A percentile compares a stretch with the other conserved stretches of the same genome.
phyloP scores from a whole-genome alignment of 2,888 invertebrate species.

The Scaptomyza flava region DNA sequence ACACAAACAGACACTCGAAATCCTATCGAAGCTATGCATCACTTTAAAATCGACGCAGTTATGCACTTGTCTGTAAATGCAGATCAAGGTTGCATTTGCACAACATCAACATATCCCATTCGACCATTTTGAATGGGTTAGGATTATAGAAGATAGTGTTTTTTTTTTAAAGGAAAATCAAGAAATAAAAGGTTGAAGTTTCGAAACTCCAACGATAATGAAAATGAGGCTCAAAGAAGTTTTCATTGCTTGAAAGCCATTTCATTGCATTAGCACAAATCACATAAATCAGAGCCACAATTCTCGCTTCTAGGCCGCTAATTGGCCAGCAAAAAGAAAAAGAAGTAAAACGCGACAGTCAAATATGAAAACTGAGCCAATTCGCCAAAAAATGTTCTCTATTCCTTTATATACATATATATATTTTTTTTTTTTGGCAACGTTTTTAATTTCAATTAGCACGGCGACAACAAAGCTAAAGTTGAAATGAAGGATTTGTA shows the following conservation, averaged over 20 bases:
- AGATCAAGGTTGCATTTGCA: too few relatives aligned
- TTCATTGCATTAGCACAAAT: slow-evolving; percentile 28
- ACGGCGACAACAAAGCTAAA: slow-evolving; percentile 45
- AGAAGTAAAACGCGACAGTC: slow-evolving; percentile 2
- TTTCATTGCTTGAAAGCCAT: slow-evolving; percentile 6
- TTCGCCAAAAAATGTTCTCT: neutral
- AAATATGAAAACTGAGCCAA: slow-evolving; percentile 33
- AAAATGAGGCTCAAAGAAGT: neutral
- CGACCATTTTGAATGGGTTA: too few relatives aligned
- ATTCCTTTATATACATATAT: neutral
- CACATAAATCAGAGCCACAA: slow-evolving; percentile 33
- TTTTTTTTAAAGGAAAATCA: too few relatives aligned
- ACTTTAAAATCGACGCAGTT: too few relatives aligned
- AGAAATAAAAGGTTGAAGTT: too few relatives aligned
- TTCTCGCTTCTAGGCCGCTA: slow-evolving; percentile 1
- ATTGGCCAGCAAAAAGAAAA: slow-evolving; percentile 5
- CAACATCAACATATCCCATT: too few relatives aligned
- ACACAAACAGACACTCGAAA: too few relatives aligned
- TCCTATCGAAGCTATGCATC: too few relatives aligned
- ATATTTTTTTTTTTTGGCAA: slow-evolving; percentile 51
- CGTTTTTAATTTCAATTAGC: slow-evolving; percentile 77
- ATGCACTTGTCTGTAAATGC: too few relatives aligned
- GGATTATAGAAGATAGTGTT: too few relatives aligned
- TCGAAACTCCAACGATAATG: too few relatives aligned
- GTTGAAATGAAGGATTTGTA: neutral